Conservation (phyloP, 2,113 vertebrate genomes). For the Sitta europaea region DNA sequence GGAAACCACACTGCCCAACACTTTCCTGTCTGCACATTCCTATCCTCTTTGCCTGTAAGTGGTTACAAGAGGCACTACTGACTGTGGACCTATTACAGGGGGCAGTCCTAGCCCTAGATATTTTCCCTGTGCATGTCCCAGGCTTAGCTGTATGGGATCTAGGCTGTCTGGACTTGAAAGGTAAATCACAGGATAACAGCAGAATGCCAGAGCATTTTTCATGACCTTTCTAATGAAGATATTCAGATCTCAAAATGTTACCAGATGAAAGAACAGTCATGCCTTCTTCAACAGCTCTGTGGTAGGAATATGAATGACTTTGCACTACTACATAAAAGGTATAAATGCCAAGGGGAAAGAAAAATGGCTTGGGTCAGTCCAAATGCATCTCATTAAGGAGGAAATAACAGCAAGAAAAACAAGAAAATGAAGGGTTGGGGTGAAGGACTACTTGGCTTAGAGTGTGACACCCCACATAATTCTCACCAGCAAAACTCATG, state of each 20-base stretch:
- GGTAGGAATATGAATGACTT: not conserved
- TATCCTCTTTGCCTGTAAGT: not conserved
- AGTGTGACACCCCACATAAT: not conserved
- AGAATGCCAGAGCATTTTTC: not conserved
- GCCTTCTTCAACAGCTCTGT: not conserved
- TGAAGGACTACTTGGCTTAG: not conserved
- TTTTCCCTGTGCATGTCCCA: not conserved
- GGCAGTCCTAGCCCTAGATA: not conserved
- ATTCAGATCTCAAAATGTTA: conserved; percentile 4
- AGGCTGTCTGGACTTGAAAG: not conserved
- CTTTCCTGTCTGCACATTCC: not conserved
- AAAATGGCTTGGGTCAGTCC: not conserved
- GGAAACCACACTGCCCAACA: not conserved
- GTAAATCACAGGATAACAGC: not conserved
- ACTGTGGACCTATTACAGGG: not conserved
- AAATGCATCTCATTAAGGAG: not conserved
- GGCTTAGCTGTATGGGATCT: not conserved
- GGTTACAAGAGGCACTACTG: not conserved
- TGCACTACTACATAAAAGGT: not conserved
- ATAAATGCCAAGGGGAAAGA: not conserved
- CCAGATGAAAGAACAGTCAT: not conserved
- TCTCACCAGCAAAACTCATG: not conserved
- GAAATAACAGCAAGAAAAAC: not conserved
- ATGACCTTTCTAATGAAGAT: not conserved
- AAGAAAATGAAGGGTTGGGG: not conserved